Conservation (phyloP, 2,888 invertebrate genomes). For the Tetragnatha montana region DNA sequence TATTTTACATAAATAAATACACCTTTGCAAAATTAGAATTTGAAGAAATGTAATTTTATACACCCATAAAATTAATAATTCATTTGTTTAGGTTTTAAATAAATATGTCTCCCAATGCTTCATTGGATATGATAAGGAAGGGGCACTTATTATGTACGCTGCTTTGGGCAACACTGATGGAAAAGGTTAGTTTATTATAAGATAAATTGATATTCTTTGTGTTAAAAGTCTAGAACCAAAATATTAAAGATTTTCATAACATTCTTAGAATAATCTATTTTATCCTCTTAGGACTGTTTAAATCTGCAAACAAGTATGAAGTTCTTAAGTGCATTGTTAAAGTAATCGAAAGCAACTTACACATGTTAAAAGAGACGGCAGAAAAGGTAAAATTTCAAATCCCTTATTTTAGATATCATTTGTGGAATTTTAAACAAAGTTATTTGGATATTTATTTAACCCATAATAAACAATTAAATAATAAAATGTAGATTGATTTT, state of each 20-base stretch:
- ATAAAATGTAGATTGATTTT: too few species aligned
- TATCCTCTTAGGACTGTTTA: conserved; percentile 20
- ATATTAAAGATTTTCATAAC: neutral
- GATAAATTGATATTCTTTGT: neutral
- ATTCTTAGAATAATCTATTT: neutral
- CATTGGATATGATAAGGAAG: conserved; percentile 37
- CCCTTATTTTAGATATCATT: neutral
- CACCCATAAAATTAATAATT: too few species aligned
- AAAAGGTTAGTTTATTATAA: conserved; percentile 24
- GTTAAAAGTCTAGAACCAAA: too few species aligned
- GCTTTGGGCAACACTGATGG: conserved; percentile 33
- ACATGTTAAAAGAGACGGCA: neutral
- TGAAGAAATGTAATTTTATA: too few species aligned
- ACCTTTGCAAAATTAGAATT: too few species aligned
- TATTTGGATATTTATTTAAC: too few species aligned
- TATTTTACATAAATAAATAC: too few species aligned
- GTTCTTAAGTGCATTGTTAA: conserved; percentile 23
- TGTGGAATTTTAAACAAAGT: too few species aligned
- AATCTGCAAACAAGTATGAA: conserved; percentile 17
- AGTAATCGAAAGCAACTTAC: conserved; percentile 24
- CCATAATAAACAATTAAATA: too few species aligned
- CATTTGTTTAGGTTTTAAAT: neutral
- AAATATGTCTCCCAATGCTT: conserved; percentile 14
- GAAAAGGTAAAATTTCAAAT: conserved; percentile 1
- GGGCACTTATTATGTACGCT: conserved; percentile 4